Evolutionary conservation across 2,888 invertebrate species (phyloP).

Genomic region (Mythimna loreyi): DNA sequence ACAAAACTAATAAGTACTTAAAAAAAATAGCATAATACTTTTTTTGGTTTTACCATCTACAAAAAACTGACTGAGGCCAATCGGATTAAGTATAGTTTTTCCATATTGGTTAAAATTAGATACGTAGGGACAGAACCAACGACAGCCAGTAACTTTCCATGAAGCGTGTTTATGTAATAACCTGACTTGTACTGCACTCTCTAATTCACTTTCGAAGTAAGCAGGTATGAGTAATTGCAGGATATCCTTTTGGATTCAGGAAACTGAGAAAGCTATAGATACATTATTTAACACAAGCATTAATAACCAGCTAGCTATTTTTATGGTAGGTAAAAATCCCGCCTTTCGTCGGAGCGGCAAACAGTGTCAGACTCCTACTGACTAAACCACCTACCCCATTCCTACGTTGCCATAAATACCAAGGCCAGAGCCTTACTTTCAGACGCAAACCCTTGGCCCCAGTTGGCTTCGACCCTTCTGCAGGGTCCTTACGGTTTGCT

Average conservation of each 20-base stretch:
- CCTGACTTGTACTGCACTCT: slow-evolving; percentile 21
- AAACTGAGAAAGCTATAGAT: background rate
- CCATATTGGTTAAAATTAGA: background rate
- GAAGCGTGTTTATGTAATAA: slow-evolving; percentile 9
- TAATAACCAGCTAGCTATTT: background rate
- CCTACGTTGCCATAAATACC: too few species aligned
- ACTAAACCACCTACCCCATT: too few species aligned
- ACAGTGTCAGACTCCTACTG: too few species aligned
- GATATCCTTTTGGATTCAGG: slow-evolving; percentile 24
- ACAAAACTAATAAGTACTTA: too few species aligned
- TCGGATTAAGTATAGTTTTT: background rate
- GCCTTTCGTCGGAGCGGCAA: too few species aligned
- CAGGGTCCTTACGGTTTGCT: too few species aligned
- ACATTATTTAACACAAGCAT: background rate
- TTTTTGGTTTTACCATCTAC: background rate
- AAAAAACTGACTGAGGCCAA: background rate
- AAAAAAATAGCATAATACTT: too few species aligned
- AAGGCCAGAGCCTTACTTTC: too few species aligned
- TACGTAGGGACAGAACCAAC: background rate
- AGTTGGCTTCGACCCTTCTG: too few species aligned
- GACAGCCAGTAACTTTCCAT: slow-evolving; percentile 14
- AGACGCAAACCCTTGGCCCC: too few species aligned
- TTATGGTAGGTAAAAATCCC: too few species aligned
- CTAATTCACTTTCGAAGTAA: slow-evolving; percentile 36
- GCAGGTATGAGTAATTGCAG: slow-evolving; percentile 16